Evolutionary conservation across 2,113 vertebrate species (phyloP), one percentile per base, ranked within the genome.

Genomic region (Callipepla californica): DNA sequence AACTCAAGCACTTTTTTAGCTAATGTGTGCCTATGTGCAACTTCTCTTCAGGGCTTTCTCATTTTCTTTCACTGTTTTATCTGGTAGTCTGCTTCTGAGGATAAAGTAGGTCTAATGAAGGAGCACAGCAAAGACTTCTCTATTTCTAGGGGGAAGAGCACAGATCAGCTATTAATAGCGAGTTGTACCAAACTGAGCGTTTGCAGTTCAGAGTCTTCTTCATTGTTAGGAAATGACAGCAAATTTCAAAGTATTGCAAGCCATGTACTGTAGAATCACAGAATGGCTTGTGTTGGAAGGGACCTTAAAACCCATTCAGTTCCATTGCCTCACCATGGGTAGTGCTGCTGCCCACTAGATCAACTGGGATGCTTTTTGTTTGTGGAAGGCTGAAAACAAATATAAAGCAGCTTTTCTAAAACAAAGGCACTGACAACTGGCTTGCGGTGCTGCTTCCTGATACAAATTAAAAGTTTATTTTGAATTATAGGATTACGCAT

Each of bases 221-320:
- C 20, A 9, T 48, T 58, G 8, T 36, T 6, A 32, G 30, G 7
- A 11, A 55, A n/a, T 20, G 44, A 50, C 4, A 30, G 63, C 9
- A 38, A n/a, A 38, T 42, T 13, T 32, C n/a, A 4, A 6, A 11
- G 30, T 32, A 2, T 11, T 50, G 57, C 20, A 5, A 0, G 1
- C 34, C 48, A 21, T 0, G 2, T 40, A 14, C 13, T 30, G 25
- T 30, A 53, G 51, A 53, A 53, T 53, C 53, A 32, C 53, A 57
- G 17, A 57, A 57, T 57, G 30, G 9, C 53, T 57, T 57, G 53
- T 30, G 30, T 18, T 57, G 53, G 30, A 32, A 32, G 17, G 30
- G 17, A 32, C 17, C 28, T 32, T 57, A 57, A 57, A 57, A 32
- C 53, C 51, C 30, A 57, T 19, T 32, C 30, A 32, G 53, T 57